Base-by-base conservation (phyloP, 1,140 invertebrate genomes). In the Drosophila burlai region DNA sequence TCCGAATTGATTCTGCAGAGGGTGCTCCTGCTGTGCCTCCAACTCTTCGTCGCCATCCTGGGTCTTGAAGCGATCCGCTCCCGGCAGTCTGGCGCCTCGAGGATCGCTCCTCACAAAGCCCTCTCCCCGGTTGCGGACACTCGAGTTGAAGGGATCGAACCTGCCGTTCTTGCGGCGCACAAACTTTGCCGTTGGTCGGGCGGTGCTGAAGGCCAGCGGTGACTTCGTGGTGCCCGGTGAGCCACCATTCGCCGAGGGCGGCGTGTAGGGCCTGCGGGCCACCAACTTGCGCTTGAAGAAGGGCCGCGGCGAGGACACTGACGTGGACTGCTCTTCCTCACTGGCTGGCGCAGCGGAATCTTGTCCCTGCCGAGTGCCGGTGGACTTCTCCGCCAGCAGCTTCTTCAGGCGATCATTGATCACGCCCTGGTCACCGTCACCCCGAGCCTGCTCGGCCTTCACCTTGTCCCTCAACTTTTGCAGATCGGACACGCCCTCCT, bases 1-100 rank as follows among this genome's bases (percentile, higher is more conserved):
- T 11, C 36, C 66, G 2, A 73, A 59, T 42, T 71, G 81, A 29
- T 43, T 60, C 18, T 58, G 42, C 45, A 76, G n/a, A 10, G 69
- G 72, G 1, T 65, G 73, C 13, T 60, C 57, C 4, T 29, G 77
- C 13, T 75, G 9, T 7, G 38, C 54, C 21, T 57, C 46, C 36
- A 66, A 93, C 58, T 93, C 94, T 2, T 94, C 76, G 62, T 93
- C 81, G 59, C 94, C 93, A 76, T 94, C 94, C 34, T 74, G 52
- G 24, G 57, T 18, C 63, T 80, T 85, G 21, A 92, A 92, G 8
- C 82, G 86, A 21, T 86, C 74, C 1, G 81, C 26, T 15, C 82
- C 87, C 1, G 91, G 91, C 16, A 92, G 26, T 2, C 76, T 43
- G n/a, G 77, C 40, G 10, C 71, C 84, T 0, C 87, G 45, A 0